Conservation (phyloP, 1,140 invertebrate genomes). For the Copidosoma floridanum region DNA sequence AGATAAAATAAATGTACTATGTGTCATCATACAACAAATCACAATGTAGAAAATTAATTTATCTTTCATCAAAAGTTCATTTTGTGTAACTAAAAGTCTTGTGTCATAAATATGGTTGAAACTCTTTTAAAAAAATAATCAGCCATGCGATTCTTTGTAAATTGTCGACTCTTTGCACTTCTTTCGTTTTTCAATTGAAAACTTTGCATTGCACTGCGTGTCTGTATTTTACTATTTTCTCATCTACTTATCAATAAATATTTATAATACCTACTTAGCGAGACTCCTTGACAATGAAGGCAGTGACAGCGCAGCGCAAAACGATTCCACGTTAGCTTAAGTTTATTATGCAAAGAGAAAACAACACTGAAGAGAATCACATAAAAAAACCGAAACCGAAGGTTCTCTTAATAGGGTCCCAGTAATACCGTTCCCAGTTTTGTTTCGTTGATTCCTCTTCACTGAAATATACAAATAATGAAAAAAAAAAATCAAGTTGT, state of each 20-base stretch:
- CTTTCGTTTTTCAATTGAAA: background rate
- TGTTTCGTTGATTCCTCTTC: slow-evolving; percentile 79
- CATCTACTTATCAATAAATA: slow-evolving; percentile 27
- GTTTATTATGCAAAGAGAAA: slow-evolving; percentile 8
- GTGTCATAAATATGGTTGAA: no score
- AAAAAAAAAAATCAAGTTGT: no score
- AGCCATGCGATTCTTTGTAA: background rate
- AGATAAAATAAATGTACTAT: no score
- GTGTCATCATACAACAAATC: slow-evolving; percentile 3
- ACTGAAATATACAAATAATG: slow-evolving; percentile 43
- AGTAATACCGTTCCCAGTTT: slow-evolving; percentile 92
- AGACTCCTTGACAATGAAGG: background rate
- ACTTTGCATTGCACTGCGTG: no score
- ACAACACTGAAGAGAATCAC: slow-evolving; percentile 51
- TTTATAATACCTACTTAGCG: slow-evolving; percentile 25
- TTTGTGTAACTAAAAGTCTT: no score
- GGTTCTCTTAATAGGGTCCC: slow-evolving; percentile 86
- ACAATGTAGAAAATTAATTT: slow-evolving; percentile 3
- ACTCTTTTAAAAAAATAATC: no score
- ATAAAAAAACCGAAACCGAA: slow-evolving; percentile 88
- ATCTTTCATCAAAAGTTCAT: background rate
- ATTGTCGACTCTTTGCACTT: background rate
- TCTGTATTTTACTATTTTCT: background rate
- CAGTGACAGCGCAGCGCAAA: background rate
- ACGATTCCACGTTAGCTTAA: slow-evolving; percentile 8